These are phyloP conservation scores for Phytoseiulus persimilis DNA, from an alignment of 2,888 invertebrate species.

Conservation along the genomic window DNA sequence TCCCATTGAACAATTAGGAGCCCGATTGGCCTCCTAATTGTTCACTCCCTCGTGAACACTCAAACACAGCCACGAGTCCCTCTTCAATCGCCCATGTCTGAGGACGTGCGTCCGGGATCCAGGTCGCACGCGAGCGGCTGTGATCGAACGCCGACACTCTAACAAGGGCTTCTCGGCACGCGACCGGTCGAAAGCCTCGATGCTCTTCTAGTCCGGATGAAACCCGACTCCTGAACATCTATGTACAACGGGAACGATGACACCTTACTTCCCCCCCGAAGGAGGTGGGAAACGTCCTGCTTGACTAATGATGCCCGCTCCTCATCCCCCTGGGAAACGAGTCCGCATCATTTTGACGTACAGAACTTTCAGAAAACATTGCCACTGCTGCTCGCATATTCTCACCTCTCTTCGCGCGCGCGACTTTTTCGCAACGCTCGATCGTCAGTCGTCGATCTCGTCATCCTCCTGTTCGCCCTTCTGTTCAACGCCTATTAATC, in stretches of 20 bases:
- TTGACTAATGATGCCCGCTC: background rate
- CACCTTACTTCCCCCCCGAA: background rate
- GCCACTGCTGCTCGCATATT: too few relatives aligned
- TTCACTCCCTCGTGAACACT: background rate
- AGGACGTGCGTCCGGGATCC: background rate
- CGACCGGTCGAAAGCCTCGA: background rate
- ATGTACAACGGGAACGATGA: background rate
- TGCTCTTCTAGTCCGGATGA: background rate
- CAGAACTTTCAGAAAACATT: too few relatives aligned
- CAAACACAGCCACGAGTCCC: background rate
- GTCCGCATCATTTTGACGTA: too few relatives aligned
- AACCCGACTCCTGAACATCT: background rate
- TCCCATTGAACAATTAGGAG: background rate
- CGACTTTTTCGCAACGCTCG: too few relatives aligned
- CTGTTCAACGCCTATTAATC: background rate
- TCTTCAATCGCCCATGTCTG: background rate
- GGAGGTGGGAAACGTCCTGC: background rate
- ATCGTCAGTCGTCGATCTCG: background rate
- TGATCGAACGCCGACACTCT: background rate
- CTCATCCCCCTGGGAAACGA: background rate
- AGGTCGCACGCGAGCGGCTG: background rate
- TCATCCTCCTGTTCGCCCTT: background rate
- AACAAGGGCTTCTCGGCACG: background rate
- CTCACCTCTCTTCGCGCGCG: too few relatives aligned
- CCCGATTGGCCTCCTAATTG: background rate